Evolutionary conservation across 53 echinoderm and acorn worm species (phyloP).

Genomic region (Echinometra lucunter): DNA sequence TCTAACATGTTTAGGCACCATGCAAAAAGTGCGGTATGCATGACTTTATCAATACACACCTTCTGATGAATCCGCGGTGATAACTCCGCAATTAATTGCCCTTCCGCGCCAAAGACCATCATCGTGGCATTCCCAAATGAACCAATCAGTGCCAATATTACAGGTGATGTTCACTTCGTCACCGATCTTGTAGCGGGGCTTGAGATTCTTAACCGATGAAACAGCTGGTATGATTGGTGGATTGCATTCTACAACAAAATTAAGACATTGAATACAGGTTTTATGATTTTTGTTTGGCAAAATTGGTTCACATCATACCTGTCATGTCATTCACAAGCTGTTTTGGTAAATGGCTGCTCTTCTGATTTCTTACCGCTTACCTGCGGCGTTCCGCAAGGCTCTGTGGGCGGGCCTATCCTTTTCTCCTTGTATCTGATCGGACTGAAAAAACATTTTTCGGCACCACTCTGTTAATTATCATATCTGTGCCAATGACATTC

Average conservation of each 20-base stretch:
- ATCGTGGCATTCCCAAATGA: neutral
- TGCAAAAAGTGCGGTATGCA: too few relatives aligned
- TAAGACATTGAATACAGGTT: neutral
- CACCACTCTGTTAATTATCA: too few relatives aligned
- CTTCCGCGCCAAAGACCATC: neutral
- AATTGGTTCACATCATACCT: too few relatives aligned
- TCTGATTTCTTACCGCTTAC: too few relatives aligned
- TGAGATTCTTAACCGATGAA: neutral
- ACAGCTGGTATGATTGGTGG: conserved; percentile 20
- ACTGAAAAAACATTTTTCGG: too few relatives aligned
- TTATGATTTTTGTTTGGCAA: neutral
- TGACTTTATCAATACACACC: neutral
- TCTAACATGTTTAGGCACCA: too few relatives aligned
- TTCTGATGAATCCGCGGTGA: neutral
- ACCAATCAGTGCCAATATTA: neutral
- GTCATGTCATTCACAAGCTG: too few relatives aligned
- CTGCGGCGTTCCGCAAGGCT: too few relatives aligned
- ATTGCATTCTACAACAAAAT: neutral
- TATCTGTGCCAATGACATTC: too few relatives aligned
- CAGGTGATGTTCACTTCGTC: conserved; percentile 21
- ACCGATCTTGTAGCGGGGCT: neutral
- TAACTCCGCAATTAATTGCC: neutral
- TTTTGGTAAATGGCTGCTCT: too few relatives aligned
- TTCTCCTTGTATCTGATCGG: too few relatives aligned
- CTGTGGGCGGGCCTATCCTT: too few relatives aligned